Evolutionary conservation across 2,797 vertebrate genomes (phyloP).

Genomic region (Halcyon badia): DNA sequence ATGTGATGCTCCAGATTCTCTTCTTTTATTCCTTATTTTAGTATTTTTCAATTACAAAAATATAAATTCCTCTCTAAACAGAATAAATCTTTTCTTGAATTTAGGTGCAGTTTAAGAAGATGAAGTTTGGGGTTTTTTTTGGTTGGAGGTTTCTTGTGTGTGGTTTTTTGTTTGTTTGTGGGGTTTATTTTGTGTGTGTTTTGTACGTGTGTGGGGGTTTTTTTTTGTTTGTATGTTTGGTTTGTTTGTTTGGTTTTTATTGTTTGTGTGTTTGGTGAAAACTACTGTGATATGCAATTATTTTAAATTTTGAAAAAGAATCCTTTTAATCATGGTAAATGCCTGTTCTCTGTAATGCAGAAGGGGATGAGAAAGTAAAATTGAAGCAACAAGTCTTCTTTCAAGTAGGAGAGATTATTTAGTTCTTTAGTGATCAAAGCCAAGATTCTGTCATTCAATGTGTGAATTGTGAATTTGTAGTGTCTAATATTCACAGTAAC

Average conservation of each 20-base stretch:
- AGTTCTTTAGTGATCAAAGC: background rate
- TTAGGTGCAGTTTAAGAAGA: slow-evolving; percentile 39
- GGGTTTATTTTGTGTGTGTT: no score
- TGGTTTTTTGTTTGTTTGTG: background rate
- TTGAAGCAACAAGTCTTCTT: background rate
- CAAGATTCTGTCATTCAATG: background rate
- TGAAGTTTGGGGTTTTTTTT: background rate
- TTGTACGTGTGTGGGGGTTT: no score
- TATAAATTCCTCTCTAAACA: background rate
- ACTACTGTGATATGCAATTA: background rate
- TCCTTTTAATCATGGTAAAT: background rate
- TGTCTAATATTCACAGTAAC: background rate
- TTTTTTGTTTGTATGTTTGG: background rate
- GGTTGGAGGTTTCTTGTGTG: background rate
- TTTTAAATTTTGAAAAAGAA: slow-evolving; percentile 32
- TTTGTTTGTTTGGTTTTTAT: background rate
- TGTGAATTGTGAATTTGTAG: background rate
- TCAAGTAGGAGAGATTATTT: background rate
- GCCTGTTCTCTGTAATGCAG: background rate
- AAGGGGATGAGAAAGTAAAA: background rate
- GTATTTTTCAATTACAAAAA: background rate
- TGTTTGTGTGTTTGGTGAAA: background rate
- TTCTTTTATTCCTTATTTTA: background rate
- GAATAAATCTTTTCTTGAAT: slow-evolving; percentile 21
- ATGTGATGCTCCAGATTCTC: background rate